Evolutionary conservation across 2,888 invertebrate species (phyloP).

Genomic region (Muschampia staudingeri): DNA sequence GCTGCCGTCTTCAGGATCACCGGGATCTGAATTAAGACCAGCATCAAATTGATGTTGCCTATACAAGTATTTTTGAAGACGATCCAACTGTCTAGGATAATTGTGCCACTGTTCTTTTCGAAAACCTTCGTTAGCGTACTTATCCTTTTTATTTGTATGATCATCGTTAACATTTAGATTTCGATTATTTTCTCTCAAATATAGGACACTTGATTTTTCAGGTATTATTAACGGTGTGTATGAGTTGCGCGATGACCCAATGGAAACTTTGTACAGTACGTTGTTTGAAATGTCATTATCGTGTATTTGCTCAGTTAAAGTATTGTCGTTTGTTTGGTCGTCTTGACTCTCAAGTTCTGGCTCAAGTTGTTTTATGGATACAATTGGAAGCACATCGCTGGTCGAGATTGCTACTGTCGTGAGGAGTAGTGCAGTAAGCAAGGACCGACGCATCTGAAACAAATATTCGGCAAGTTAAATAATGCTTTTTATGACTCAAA

Average conservation of each 20-base stretch:
- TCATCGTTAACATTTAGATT: constrained; percentile 74
- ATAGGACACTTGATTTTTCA: constrained; percentile 71
- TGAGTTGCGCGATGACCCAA: constrained; percentile 66
- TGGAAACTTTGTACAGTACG: constrained; percentile 77
- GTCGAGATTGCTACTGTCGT: constrained; percentile 83
- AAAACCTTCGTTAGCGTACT: constrained; percentile 77
- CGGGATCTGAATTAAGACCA: constrained; percentile 69
- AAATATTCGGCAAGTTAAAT: neutral
- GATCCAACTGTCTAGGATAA: constrained; percentile 85
- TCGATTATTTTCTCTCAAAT: constrained; percentile 72
- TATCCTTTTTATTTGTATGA: constrained; percentile 59
- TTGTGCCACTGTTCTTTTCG: constrained; percentile 87
- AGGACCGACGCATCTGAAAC: constrained; percentile 81
- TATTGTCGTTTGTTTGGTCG: constrained; percentile 83
- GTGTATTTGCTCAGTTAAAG: constrained; percentile 78
- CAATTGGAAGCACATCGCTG: constrained; percentile 82
- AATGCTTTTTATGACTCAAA: too few relatives aligned
- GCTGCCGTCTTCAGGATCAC: constrained; percentile 68
- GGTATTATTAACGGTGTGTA: constrained; percentile 73
- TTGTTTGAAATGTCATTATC: constrained; percentile 76
- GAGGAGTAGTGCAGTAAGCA: constrained; percentile 82
- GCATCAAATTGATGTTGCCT: constrained; percentile 61
- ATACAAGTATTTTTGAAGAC: constrained; percentile 78
- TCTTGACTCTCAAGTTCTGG: constrained; percentile 73
- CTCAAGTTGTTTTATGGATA: constrained; percentile 75